phyloP scores from a whole-genome alignment of 2,888 invertebrate species.

The Drosophila mimetica region DNA sequence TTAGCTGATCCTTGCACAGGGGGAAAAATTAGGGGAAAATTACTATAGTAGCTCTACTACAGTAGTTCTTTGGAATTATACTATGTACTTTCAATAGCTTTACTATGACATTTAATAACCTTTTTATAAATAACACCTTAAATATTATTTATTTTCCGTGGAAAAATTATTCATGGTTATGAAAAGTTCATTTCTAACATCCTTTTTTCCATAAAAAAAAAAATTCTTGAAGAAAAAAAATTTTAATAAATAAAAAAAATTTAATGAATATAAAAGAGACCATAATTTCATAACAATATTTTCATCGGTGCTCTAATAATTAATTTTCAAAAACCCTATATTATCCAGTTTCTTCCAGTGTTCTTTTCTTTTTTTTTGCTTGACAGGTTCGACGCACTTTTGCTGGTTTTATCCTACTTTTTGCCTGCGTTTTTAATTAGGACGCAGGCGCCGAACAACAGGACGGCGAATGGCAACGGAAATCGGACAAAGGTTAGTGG shows the following conservation, averaged over 20 bases:
- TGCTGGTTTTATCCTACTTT: conserved; percentile 23
- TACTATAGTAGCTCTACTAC: too few relatives aligned
- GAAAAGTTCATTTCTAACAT: too few relatives aligned
- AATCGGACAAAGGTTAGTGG: conserved; percentile 54
- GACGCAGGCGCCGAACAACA: conserved; percentile 36
- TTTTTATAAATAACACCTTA: too few relatives aligned
- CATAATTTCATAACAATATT: neutral
- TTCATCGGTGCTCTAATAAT: neutral
- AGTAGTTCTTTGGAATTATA: too few relatives aligned
- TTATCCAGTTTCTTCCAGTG: conserved; percentile 10
- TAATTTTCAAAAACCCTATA: neutral
- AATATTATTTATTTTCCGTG: too few relatives aligned
- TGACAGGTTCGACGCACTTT: conserved; percentile 61
- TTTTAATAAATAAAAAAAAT: neutral
- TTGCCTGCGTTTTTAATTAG: conserved; percentile 37
- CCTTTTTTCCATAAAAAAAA: too few relatives aligned
- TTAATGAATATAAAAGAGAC: too few relatives aligned
- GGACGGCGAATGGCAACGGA: conserved; percentile 8
- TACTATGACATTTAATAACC: too few relatives aligned
- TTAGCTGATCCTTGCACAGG: conserved; percentile 14
- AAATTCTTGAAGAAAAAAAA: neutral
- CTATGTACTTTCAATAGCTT: too few relatives aligned
- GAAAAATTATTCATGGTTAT: too few relatives aligned
- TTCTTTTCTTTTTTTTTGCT: conserved; percentile 2
- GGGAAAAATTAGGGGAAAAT: neutral